Base-by-base conservation (phyloP, 2,888 invertebrate species). In the Mythimna ferrago region DNA sequence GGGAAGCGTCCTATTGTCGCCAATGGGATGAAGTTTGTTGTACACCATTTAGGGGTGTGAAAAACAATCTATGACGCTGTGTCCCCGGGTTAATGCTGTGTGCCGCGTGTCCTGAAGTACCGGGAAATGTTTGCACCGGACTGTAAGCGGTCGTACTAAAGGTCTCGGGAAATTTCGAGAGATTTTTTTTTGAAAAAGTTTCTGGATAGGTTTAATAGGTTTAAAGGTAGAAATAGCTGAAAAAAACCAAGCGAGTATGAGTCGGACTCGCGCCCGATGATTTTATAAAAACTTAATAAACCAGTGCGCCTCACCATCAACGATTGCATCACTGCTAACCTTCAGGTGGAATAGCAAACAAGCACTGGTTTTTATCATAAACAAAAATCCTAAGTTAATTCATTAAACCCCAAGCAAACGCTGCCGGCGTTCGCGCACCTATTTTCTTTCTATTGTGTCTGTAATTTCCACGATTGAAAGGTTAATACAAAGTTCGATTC, bases 31-130 rank as follows among this genome's bases (percentile, higher is more conserved):
- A 84, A 92, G 90, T 88, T 90, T 90, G 84, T 86, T 86, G 89
- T 92, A 91, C 90, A 92, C 91, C 92, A 93, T 94, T 94, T 94
- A 91, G 88, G 90, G 73, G 89, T 84, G 90, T 91, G 92, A 89
- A 90, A 90, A 93, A 94, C 93, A 93, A 93, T 93, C 88, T 89
- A 89, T 88, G 87, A 87, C 87, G 86, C 86, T 85, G 86, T 89
- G 90, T 89, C 89, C 88, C 89, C 88, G 88, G 90, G 91, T 92
- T 92, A 89, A 89, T 89, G 88, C 76, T 73, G 70, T 83, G 76
- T 86, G 73, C 85, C 84, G 84, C 84, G 83, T 86, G 87, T 84
- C 81, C 80, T 82, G 44, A 80, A 82, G 83, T 83, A 76, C 75
- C 81, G 76, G 78, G 66, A 69, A 86, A 78, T 87, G 87, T 90